Conservation (phyloP, 2,888 invertebrate genomes). For the Eurytoma adleriae region DNA sequence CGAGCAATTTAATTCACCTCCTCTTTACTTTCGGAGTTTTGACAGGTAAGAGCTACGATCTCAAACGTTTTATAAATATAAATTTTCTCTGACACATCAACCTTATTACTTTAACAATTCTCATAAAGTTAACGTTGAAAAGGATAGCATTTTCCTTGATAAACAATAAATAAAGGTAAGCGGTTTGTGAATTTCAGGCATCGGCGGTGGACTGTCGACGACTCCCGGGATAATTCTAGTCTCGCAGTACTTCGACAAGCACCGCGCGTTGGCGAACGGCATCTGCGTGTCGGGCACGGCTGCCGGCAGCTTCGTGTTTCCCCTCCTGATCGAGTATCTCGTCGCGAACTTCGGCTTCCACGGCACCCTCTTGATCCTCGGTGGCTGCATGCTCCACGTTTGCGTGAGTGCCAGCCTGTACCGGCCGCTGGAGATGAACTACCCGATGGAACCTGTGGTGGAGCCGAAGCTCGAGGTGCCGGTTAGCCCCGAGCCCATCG, state of each 20-base stretch:
- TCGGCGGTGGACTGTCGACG: conserved; percentile 87
- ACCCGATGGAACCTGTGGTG: conserved; percentile 55
- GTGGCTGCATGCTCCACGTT: conserved; percentile 86
- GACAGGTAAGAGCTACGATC: conserved; percentile 78
- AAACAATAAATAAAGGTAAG: too few species aligned
- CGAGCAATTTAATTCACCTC: conserved; percentile 83
- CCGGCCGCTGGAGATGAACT: conserved; percentile 77
- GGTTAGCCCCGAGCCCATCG: conserved; percentile 59
- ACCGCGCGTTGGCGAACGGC: conserved; percentile 87
- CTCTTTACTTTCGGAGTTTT: conserved; percentile 85
- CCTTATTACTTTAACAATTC: too few species aligned
- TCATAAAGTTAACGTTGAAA: too few species aligned
- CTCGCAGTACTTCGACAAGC: conserved; percentile 87
- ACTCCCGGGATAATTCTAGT: conserved; percentile 90
- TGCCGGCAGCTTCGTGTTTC: conserved; percentile 87
- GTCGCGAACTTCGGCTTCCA: conserved; percentile 85
- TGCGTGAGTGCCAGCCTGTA: conserved; percentile 85
- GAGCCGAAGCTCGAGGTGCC: conserved; percentile 68
- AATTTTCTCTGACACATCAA: too few species aligned
- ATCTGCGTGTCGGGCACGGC: conserved; percentile 89
- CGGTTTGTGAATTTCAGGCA: conserved; percentile 76
- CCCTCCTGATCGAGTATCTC: conserved; percentile 84
- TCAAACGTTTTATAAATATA: too few species aligned
- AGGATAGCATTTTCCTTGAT: too few species aligned
- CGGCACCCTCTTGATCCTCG: conserved; percentile 84